phyloP scores from a whole-genome alignment of 2,113 vertebrate species.

The Callionymus lyra region DNA sequence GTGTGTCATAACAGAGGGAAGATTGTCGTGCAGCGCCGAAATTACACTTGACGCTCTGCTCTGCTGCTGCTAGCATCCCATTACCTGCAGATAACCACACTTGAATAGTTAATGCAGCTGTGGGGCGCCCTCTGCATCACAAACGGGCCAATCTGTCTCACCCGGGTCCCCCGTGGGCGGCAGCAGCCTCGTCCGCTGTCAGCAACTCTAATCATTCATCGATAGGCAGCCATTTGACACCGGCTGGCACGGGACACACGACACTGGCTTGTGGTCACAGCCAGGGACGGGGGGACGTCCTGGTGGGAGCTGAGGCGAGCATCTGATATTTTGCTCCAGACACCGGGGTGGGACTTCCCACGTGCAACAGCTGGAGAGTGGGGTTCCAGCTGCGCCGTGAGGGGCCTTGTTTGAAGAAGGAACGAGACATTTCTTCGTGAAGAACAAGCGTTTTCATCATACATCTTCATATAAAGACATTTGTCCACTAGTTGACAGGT shows the following conservation, averaged over 20 bases:
- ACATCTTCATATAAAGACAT: too few relatives aligned
- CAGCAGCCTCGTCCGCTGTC: slow-evolving; percentile 33
- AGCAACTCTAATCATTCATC: slow-evolving; percentile 60
- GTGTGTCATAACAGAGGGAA: too few relatives aligned
- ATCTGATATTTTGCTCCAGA: slow-evolving; percentile 46
- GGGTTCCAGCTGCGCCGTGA: too few relatives aligned
- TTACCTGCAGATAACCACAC: slow-evolving; percentile 60
- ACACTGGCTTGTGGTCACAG: slow-evolving; percentile 44
- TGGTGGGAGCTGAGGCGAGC: slow-evolving; percentile 45
- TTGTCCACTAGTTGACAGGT: too few relatives aligned
- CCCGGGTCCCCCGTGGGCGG: slow-evolving; percentile 44
- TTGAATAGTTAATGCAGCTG: slow-evolving; percentile 68
- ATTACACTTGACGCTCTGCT: slow-evolving; percentile 6
- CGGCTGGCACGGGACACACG: slow-evolving; percentile 30
- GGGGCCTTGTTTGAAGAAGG: too few relatives aligned
- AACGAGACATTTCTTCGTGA: too few relatives aligned
- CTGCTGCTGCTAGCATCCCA: slow-evolving; percentile 39
- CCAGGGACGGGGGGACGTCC: slow-evolving; percentile 52
- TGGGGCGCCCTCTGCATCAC: slow-evolving; percentile 54
- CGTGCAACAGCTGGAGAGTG: slow-evolving; percentile 32
- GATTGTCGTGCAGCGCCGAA: too few relatives aligned
- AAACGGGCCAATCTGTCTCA: slow-evolving; percentile 57
- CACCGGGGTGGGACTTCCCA: slow-evolving; percentile 17
- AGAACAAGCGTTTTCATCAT: too few relatives aligned
- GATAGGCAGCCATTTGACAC: slow-evolving; percentile 53